Percentiles rank a stretch among this genome's conserved stretches.
Conservation (phyloP, 2,797 vertebrate genomes). For the Okamejei kenojei region DNA sequence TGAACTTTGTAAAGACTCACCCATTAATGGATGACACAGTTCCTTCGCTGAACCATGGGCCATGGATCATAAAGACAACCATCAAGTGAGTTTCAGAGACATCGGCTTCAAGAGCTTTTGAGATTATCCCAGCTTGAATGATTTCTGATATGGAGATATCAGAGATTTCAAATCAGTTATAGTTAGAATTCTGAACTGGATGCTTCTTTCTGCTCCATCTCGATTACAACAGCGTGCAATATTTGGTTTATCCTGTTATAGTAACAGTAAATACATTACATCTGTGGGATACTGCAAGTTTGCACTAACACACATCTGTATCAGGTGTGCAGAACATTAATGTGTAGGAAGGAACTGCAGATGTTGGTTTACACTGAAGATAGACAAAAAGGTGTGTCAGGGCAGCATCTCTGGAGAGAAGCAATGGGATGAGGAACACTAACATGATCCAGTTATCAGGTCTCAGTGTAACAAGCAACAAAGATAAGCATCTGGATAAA, state of each 20-base stretch:
- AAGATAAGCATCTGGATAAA: too few relatives aligned
- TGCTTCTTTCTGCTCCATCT: too few relatives aligned
- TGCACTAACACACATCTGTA: not conserved
- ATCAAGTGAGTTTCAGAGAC: conserved; percentile 64
- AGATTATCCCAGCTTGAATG: not conserved
- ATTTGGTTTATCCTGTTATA: not conserved
- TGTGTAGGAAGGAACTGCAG: too few relatives aligned
- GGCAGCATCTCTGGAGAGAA: too few relatives aligned
- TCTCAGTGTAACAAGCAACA: not conserved
- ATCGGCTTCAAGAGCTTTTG: not conserved
- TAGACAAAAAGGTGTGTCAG: too few relatives aligned
- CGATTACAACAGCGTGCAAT: too few relatives aligned
- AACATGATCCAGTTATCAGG: not conserved
- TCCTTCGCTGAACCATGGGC: conserved; percentile 73
- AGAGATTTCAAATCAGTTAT: not conserved
- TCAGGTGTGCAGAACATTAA: not conserved
- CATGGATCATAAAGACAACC: conserved; percentile 89
- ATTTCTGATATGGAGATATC: not conserved
- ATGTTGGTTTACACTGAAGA: too few relatives aligned
- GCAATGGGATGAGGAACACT: not conserved
- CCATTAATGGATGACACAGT: conserved; percentile 89
- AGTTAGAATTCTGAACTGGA: not conserved
- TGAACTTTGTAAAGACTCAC: conserved; percentile 90
- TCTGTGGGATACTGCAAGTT: not conserved
- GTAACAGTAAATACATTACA: not conserved